These are phyloP conservation scores for Tortrix viridana DNA, from an alignment of 2,888 invertebrate species.

Conservation along the genomic window DNA sequence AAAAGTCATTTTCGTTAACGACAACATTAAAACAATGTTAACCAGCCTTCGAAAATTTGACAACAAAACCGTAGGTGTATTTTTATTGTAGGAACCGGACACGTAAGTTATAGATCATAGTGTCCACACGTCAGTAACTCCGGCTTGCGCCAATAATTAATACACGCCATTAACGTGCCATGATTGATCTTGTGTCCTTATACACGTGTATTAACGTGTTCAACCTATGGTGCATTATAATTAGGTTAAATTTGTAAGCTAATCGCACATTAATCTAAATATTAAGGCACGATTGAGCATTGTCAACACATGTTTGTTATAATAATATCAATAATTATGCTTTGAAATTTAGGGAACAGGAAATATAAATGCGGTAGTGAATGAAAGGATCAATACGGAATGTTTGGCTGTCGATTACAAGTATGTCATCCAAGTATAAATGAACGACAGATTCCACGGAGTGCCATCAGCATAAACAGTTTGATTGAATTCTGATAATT, in stretches of 20 bases:
- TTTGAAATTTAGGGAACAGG: slow-evolving; percentile 4
- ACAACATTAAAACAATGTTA: neutral
- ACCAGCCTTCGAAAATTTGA: slow-evolving; percentile 1
- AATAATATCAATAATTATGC: slow-evolving; percentile 4
- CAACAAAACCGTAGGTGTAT: slow-evolving; percentile 18
- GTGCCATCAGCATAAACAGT: too few species aligned
- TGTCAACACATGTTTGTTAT: slow-evolving; percentile 11
- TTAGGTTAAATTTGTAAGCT: slow-evolving; percentile 27
- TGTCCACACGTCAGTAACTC: slow-evolving; percentile 19
- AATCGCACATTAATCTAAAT: slow-evolving; percentile 23
- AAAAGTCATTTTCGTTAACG: neutral
- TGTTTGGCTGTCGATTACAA: too few species aligned
- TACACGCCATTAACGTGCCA: slow-evolving; percentile 24
- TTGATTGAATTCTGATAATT: too few species aligned
- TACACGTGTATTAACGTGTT: slow-evolving; percentile 28
- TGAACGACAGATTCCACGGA: too few species aligned
- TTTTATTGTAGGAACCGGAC: slow-evolving; percentile 29
- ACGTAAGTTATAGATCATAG: slow-evolving; percentile 27
- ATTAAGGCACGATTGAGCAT: slow-evolving; percentile 25
- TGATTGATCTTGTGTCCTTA: slow-evolving; percentile 35
- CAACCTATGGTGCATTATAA: slow-evolving; percentile 20
- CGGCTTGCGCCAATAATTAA: slow-evolving; percentile 30
- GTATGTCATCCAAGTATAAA: too few species aligned
- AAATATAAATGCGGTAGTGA: slow-evolving; percentile 24
- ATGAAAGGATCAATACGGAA: neutral